phyloP scores from a whole-genome alignment of 1,140 invertebrate species.

The Cherax destructor region DNA sequence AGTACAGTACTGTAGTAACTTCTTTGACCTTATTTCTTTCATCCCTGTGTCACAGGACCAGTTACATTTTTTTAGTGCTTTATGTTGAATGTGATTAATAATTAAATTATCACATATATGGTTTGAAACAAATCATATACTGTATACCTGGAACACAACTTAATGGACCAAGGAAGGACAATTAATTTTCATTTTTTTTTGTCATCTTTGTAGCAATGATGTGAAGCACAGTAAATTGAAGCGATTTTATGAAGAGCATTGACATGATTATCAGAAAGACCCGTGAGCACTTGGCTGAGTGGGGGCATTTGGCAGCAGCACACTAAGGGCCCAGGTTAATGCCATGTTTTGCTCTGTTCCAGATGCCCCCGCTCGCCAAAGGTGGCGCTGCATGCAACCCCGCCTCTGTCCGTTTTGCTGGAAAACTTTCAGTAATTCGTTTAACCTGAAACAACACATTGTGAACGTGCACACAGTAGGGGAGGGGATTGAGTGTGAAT shows the following conservation, averaged over 20 bases:
- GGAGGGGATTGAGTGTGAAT: constrained; percentile 78
- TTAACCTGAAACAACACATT: constrained; percentile 80
- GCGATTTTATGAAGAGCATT: constrained; percentile 27
- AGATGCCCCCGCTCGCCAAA: constrained; percentile 72
- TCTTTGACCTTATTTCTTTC: constrained; percentile 29
- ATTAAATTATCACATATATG: not conserved
- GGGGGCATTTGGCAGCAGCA: constrained; percentile 70
- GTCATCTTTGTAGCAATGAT: constrained; percentile 3
- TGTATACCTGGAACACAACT: not conserved
- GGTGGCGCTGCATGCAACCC: constrained; percentile 74
- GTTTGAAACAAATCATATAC: not conserved
- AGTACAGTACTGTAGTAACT: constrained; percentile 27
- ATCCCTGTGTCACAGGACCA: constrained; percentile 38
- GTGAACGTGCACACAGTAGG: constrained; percentile 84
- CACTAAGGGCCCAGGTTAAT: constrained; percentile 65
- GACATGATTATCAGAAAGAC: constrained; percentile 42
- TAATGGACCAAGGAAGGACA: not conserved
- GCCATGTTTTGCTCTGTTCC: constrained; percentile 71
- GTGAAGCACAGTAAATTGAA: constrained; percentile 29
- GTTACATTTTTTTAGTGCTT: not conserved
- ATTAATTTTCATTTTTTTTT: not conserved
- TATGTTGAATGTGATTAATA: not conserved
- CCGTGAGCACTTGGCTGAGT: constrained; percentile 64
- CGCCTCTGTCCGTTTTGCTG: constrained; percentile 73
- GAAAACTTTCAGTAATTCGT: constrained; percentile 74